Base-by-base conservation (phyloP, 23 tunicate species). In the Diplosoma virens region DNA sequence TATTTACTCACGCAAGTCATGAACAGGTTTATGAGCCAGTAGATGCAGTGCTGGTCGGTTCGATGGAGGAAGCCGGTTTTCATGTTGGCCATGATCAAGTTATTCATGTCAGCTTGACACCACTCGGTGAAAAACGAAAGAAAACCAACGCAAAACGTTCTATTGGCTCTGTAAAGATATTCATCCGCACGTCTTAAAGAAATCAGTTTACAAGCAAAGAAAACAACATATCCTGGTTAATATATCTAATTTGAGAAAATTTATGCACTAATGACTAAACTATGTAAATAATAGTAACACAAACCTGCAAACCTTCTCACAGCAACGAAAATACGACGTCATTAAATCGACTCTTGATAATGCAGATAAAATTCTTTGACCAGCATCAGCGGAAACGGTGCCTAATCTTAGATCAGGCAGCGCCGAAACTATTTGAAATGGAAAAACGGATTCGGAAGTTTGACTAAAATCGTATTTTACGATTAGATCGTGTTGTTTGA, bases 321-420 rank as follows among this genome's bases (percentile, higher is more conserved):
- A 77, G 41, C 78, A 68, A 52, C 69, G 60, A 0, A 77, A 47
- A 66, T 33, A 84, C 27, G 90, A 84, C 24, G 71, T 25, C 0
- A 77, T 25, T 18, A 84, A 82, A 28, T 47, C 59, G 52, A 30
- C 37, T 0, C 48, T 29, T 33, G 3, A 11, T 7, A 67, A 30
- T 27, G 28, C 22, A 4, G 22, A 41, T 26, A 71, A 68, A 54
- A 36, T 21, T 36, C 33, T 30, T 1, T 33, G 55, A 22, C 11
- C 48, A 17, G 5, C 27, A 1, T 32, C 41, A 18, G 11, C 33
- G 4, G 70, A 18, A 22, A 76, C 1, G 4, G 33, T 23, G 55
- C 45, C 25, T 35, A 76, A 36, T 21, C 29, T 33, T 0, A 77
- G 45, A 37, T 77, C 79, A 52, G 90, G 90, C 60, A 84, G 47